Conservation (phyloP, 2,888 invertebrate genomes). For the Polyploca ridens region DNA sequence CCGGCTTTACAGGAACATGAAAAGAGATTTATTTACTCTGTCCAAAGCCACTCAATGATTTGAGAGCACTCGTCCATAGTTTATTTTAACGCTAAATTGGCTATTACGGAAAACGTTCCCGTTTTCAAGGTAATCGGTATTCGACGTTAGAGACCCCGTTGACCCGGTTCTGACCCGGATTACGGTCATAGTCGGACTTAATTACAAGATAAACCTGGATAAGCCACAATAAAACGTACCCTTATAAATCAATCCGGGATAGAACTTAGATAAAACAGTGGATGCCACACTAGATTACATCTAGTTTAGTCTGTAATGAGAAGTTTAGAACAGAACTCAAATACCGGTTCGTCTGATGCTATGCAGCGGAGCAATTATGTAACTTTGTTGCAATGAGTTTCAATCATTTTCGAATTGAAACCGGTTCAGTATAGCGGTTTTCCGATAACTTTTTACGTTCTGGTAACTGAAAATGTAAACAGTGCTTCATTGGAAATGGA, state of each 20-base stretch:
- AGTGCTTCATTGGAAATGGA: no score
- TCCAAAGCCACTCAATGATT: not conserved
- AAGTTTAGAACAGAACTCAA: not conserved
- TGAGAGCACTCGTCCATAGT: not conserved
- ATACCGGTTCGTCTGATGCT: no score
- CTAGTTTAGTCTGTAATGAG: constrained; percentile 18
- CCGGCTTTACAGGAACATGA: not conserved
- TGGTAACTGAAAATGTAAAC: no score
- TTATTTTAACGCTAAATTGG: not conserved
- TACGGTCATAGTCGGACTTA: constrained; percentile 61
- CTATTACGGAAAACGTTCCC: constrained; percentile 22
- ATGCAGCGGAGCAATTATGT: no score
- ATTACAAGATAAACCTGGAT: constrained; percentile 67
- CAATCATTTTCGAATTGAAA: no score
- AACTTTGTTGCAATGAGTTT: no score
- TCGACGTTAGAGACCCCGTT: constrained; percentile 39
- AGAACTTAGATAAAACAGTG: constrained; percentile 51
- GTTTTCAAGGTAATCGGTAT: constrained; percentile 36
- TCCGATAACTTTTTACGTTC: no score
- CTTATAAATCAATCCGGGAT: constrained; percentile 64
- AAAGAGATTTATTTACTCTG: not conserved
- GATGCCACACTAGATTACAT: constrained; percentile 24
- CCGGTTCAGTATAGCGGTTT: no score
- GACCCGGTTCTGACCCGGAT: constrained; percentile 50
- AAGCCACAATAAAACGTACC: constrained; percentile 64